phyloP scores from a whole-genome alignment of 2,888 invertebrate species.

The Drosophila meridionalis region DNA sequence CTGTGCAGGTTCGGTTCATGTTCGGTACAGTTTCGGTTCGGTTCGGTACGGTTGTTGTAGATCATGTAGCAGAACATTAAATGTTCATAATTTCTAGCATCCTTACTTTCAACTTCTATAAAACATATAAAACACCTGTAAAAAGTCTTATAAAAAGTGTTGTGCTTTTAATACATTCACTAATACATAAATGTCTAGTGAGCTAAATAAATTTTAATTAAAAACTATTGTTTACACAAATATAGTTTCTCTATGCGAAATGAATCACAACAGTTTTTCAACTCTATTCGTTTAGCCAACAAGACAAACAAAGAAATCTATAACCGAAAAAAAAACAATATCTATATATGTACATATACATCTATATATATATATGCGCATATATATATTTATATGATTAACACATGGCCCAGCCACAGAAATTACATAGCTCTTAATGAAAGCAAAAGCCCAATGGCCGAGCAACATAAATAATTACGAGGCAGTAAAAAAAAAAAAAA shows the following conservation, averaged over 20 bases:
- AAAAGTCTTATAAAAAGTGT: neutral
- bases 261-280: constrained; percentile 33
- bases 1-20: neutral
- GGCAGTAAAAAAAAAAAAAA: constrained; percentile 48
- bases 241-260: neutral
- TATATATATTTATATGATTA: constrained; percentile 34
- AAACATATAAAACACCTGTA: constrained; percentile 1
- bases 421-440: constrained; percentile 54
- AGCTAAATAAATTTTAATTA: neutral
- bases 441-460: constrained; percentile 33
- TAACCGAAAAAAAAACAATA: constrained; percentile 6
- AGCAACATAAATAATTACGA: constrained; percentile 59
- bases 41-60: neutral
- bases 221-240: constrained; percentile 13
- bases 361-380: neutral
- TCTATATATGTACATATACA: neutral
- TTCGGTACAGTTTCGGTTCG: neutral
- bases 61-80: neutral
- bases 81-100: neutral
- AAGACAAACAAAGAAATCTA: constrained; percentile 3
- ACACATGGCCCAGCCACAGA: constrained; percentile 65
- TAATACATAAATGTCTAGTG: neutral
- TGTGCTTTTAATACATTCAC: neutral
- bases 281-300: constrained; percentile 7
- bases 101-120: neutral